These are phyloP conservation scores for Amphiprion percula DNA, from an alignment of 2,113 vertebrate species.

Conservation along the genomic window DNA sequence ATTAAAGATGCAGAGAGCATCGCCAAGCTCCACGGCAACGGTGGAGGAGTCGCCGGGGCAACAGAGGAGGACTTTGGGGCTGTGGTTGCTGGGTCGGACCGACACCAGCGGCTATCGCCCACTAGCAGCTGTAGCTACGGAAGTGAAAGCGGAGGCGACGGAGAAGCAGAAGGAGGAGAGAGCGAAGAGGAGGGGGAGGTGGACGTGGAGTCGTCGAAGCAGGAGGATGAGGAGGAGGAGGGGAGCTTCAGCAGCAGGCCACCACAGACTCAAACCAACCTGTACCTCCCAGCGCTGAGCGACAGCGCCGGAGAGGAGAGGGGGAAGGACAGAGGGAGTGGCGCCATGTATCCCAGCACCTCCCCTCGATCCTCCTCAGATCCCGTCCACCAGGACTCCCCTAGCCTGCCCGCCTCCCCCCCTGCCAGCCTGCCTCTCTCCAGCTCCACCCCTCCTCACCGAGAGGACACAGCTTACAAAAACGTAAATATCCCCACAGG, in stretches of 20 bases:
- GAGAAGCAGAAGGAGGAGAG: conserved; percentile 85
- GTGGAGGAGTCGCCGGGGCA: conserved; percentile 49
- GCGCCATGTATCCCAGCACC: conserved; percentile 72
- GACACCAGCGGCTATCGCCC: conserved; percentile 86
- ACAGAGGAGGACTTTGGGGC: conserved; percentile 84
- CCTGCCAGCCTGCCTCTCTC: conserved; percentile 82
- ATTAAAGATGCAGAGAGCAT: conserved; percentile 92
- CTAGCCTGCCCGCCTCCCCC: conserved; percentile 80
- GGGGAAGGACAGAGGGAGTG: conserved; percentile 80
- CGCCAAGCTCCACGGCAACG: conserved; percentile 90
- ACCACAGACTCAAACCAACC: conserved; percentile 74
- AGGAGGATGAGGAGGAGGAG: conserved; percentile 89
- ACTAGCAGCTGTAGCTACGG: conserved; percentile 92
- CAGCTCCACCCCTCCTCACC: conserved; percentile 84
- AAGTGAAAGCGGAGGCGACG: conserved; percentile 90
- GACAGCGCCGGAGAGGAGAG: conserved; percentile 81
- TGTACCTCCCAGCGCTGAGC: conserved; percentile 79
- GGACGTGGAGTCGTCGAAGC: conserved; percentile 93
- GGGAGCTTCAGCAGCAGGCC: conserved; percentile 54
- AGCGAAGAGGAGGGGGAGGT: conserved; percentile 92
- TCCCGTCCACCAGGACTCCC: conserved; percentile 83
- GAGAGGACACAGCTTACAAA: conserved; percentile 93
- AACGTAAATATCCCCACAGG: conserved; percentile 94
- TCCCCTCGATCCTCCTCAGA: conserved; percentile 82
- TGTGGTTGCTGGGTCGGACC: conserved; percentile 64